phyloP scores from a whole-genome alignment of 2,888 invertebrate genomes.

The Fabriciana adippe region DNA sequence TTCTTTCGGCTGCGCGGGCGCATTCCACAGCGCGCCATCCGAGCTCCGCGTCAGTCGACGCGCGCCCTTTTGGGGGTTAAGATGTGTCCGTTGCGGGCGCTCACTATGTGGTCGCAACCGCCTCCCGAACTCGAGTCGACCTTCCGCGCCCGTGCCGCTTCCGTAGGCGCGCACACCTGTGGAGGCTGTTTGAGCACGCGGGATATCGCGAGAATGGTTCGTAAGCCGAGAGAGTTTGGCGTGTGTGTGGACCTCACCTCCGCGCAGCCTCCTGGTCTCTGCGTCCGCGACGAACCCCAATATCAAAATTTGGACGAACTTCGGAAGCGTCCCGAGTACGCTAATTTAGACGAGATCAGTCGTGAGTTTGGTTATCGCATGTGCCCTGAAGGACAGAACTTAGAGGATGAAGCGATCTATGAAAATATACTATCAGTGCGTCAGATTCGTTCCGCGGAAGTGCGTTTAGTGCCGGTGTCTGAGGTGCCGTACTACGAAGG shows the following conservation, averaged over 20 bases:
- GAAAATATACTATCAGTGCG: conserved; percentile 79
- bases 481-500: conserved; percentile 78
- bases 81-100: conserved; percentile 80
- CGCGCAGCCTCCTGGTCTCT: conserved; percentile 62
- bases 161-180: conserved; percentile 60
- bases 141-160: conserved; percentile 66
- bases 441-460: conserved; percentile 77
- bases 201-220: conserved; percentile 72
- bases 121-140: conserved; percentile 64
- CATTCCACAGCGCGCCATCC: conserved; percentile 80
- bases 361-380: conserved; percentile 78
- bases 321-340: conserved; percentile 77
- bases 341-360: conserved; percentile 77
- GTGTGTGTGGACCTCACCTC: conserved; percentile 71
- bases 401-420: conserved; percentile 79
- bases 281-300: conserved; percentile 73
- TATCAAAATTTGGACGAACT: conserved; percentile 77
- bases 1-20: conserved; percentile 82
- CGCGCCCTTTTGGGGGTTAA: conserved; percentile 82
- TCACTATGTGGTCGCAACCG: conserved; percentile 80
- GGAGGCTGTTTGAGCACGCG: conserved; percentile 61
- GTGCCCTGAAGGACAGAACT: conserved; percentile 79
- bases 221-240: conserved; percentile 69
- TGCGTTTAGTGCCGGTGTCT: conserved; percentile 78
- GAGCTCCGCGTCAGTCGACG: conserved; percentile 79